phyloP scores from a whole-genome alignment of 2,113 vertebrate genomes.

The Psittacula cyanocephala region DNA sequence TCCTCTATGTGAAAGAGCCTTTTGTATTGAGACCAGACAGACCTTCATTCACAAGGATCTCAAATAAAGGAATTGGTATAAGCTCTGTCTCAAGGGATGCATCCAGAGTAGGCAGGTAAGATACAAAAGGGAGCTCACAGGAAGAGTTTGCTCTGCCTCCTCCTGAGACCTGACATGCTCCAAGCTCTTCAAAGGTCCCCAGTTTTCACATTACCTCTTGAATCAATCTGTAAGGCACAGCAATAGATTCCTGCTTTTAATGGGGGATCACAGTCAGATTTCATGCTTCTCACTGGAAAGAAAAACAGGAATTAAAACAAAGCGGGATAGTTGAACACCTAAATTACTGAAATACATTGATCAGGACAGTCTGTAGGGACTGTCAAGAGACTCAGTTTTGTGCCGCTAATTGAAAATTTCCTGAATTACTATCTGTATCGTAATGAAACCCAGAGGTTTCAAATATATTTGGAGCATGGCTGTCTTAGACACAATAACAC shows the following conservation, averaged over 20 bases:
- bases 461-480: background rate
- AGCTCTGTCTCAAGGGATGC: background rate
- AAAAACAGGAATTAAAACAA: background rate
- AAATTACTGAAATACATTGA: background rate
- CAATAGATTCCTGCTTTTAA: background rate
- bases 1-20: background rate
- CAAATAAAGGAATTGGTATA: background rate
- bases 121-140: background rate
- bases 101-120: background rate
- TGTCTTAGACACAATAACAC: background rate
- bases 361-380: background rate
- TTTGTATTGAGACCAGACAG: background rate
- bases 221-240: background rate
- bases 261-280: background rate
- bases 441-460: background rate
- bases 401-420: background rate
- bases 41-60: background rate
- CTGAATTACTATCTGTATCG: background rate
- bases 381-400: background rate
- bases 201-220: background rate
- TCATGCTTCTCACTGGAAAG: background rate
- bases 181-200: background rate
- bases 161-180: background rate
- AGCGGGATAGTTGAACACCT: background rate
- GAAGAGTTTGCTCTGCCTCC: background rate